Evolutionary conservation across 1,140 invertebrate species (phyloP).

Genomic region (Drosophila pallidifrons): DNA sequence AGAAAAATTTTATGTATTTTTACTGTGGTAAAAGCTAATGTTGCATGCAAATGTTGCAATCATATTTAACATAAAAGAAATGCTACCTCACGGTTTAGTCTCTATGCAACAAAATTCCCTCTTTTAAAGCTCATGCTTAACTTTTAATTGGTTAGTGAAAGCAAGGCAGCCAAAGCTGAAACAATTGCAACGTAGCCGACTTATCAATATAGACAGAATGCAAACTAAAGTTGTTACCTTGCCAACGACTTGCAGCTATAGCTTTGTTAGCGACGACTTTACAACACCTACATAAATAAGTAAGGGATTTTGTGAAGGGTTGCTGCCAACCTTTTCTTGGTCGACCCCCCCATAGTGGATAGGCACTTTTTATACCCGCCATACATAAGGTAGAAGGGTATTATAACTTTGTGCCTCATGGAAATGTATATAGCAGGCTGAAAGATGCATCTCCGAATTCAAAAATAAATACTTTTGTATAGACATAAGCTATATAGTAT

Average conservation of each 20-base stretch:
- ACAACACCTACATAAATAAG: conserved; percentile 54
- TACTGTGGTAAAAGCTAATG: conserved; percentile 51
- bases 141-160: conserved; percentile 14
- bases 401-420: no score
- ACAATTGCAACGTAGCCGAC: conserved; percentile 5
- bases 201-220: conserved; percentile 16
- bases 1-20: conserved; percentile 56
- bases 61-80: conserved; percentile 51
- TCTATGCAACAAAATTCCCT: neutral
- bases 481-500: no score
- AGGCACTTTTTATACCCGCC: conserved; percentile 14
- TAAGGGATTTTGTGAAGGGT: conserved; percentile 34
- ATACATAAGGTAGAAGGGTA: no score
- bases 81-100: no score
- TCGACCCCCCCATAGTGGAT: conserved; percentile 11
- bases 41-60: conserved; percentile 64
- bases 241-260: neutral
- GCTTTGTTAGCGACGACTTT: conserved; percentile 46
- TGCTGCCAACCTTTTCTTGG: conserved; percentile 8
- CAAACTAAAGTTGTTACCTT: conserved; percentile 5
- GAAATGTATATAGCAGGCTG: no score
- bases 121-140: neutral
- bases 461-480: no score
- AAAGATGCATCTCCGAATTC: no score
- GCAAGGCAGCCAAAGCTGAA: neutral